phyloP scores from a whole-genome alignment of 2,113 vertebrate genomes.

The Vulpes vulpes region DNA sequence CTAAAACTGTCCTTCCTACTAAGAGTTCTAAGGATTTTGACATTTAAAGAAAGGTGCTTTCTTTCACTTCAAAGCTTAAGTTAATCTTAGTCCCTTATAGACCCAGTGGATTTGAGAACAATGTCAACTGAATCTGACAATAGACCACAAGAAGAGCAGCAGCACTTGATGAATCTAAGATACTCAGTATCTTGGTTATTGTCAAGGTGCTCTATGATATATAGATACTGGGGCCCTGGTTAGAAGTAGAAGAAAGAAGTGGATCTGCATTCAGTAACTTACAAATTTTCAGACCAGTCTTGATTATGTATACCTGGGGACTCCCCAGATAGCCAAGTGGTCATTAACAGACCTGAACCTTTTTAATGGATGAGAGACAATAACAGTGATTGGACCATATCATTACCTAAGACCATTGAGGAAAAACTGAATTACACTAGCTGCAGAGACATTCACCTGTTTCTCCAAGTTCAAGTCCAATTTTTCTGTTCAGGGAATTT shows the following conservation, averaged over 20 bases:
- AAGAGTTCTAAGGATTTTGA: neutral
- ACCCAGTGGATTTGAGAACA: neutral
- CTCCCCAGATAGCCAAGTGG: neutral
- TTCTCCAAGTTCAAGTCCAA: conserved; percentile 2
- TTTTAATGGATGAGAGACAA: neutral
- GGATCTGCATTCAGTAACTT: neutral
- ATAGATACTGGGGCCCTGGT: neutral
- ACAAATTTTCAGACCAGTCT: neutral
- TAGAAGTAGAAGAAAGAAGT: conserved; percentile 15
- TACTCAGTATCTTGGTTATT: neutral
- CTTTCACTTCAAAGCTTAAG: neutral
- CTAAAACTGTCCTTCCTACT: neutral
- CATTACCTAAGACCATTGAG: neutral
- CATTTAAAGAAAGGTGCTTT: neutral
- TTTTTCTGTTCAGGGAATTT: neutral
- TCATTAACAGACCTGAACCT: neutral
- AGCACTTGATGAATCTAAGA: neutral
- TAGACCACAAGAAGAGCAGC: neutral
- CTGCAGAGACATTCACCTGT: neutral
- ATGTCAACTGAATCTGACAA: neutral
- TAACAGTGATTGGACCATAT: neutral
- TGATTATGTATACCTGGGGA: neutral
- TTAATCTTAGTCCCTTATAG: neutral
- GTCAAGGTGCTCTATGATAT: neutral
- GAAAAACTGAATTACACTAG: neutral